Evolutionary conservation across 2,888 invertebrate genomes (phyloP).

Genomic region (Trimorus sp.): DNA sequence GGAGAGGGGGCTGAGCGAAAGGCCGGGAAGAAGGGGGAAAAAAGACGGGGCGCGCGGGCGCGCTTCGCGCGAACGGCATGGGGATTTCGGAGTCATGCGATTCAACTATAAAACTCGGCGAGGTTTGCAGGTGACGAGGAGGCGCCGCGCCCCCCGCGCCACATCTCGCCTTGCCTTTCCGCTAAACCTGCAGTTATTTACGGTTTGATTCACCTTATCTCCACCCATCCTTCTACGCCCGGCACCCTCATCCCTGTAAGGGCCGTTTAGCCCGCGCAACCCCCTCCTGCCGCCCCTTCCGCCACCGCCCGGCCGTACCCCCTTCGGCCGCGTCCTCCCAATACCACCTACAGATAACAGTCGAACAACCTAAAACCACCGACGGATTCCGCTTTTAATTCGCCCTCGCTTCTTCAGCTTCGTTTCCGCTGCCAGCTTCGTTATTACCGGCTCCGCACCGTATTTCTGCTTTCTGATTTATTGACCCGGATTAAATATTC

Average conservation of each 20-base stretch:
- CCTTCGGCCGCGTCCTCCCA: conserved; percentile 67
- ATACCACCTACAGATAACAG: conserved; percentile 75
- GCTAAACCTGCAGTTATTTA: conserved; percentile 81
- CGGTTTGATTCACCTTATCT: conserved; percentile 82
- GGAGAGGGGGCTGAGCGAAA: too few relatives aligned
- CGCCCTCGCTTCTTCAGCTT: conserved; percentile 71
- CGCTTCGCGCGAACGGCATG: conserved; percentile 75
- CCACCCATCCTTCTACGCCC: conserved; percentile 70
- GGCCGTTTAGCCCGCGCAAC: conserved; percentile 56
- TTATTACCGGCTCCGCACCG: conserved; percentile 68
- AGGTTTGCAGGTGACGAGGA: conserved; percentile 80
- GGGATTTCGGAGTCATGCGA: conserved; percentile 81
- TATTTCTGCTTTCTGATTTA: conserved; percentile 70
- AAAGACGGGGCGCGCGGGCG: conserved; percentile 60
- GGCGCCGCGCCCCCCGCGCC: conserved; percentile 71
- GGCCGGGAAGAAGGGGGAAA: conserved; percentile 66
- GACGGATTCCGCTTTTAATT: conserved; percentile 71
- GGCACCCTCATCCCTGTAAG: conserved; percentile 68
- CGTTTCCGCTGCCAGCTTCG: conserved; percentile 71
- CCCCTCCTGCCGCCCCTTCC: not conserved
- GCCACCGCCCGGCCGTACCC: conserved; percentile 61
- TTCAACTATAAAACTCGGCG: conserved; percentile 82
- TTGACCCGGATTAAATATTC: conserved; percentile 72
- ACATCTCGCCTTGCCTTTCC: conserved; percentile 75
- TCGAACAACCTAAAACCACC: conserved; percentile 70